Evolutionary conservation across 2,797 vertebrate species (phyloP).

Genomic region (Gymnopithys bicolor): DNA sequence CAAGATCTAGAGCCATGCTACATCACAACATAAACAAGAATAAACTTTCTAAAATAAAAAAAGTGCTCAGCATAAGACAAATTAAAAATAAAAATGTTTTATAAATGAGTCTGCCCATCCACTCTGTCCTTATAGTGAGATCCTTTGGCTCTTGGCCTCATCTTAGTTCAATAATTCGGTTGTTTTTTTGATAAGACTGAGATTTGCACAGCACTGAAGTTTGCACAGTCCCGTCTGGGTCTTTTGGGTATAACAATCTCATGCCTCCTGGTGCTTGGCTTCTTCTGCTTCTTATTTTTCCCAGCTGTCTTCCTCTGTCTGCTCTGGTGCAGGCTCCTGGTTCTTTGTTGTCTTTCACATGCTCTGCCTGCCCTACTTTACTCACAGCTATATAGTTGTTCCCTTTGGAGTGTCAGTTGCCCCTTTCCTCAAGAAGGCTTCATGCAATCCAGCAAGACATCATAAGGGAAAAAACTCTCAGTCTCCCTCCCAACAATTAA

Average conservation of each 20-base stretch:
- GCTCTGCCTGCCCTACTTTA: not conserved
- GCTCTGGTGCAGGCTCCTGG: not conserved
- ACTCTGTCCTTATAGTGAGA: not conserved
- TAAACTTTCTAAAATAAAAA: not conserved
- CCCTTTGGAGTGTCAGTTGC: not conserved
- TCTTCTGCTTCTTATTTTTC: constrained; percentile 1
- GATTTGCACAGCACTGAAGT: not conserved
- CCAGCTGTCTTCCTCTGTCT: constrained; percentile 15
- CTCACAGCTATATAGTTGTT: not conserved
- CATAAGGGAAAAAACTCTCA: not conserved
- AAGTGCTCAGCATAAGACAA: not conserved
- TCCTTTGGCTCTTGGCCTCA: not conserved
- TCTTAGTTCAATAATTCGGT: not conserved
- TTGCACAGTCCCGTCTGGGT: not conserved
- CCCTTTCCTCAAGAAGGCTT: not conserved
- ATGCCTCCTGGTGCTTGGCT: not conserved
- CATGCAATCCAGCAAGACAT: fast-evolving
- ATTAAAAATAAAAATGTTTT: constrained; percentile 1
- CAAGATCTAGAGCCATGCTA: not conserved
- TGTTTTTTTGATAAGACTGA: not conserved
- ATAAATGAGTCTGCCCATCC: not conserved
- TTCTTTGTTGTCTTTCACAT: not conserved
- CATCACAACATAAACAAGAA: not conserved
- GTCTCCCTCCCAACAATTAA: not conserved
- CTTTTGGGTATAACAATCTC: not conserved